Evolutionary conservation across 2,797 vertebrate species (phyloP), one percentile per base, ranked within the genome.

Genomic region (Acanthiza pusilla): DNA sequence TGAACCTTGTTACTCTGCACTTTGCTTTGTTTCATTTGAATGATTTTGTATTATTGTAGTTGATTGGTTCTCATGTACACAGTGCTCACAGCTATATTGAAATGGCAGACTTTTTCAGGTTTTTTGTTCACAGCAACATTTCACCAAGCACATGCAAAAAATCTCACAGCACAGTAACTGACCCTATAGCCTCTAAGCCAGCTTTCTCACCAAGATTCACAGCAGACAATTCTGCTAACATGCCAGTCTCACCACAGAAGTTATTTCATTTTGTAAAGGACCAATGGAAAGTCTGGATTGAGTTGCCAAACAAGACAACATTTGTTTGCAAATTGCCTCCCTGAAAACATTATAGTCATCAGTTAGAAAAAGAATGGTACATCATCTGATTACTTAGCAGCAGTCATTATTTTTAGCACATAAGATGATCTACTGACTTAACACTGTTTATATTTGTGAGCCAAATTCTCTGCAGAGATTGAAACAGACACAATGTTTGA

Each of bases 401-500:
- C 25, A 92, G 29, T 53, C 9, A 1, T 80, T 83, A 88, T 50
- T 88, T 89, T 88, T 81, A 88, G 54, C 48, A 84, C 68, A 66
- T 67, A 79, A 77, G 38, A 91, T 12, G 1, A 86, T 38, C 51
- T 79, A 89, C 12, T 7, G 2, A 50, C 16, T 72, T 77, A 43
- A 54, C 14, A 83, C 32, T 1, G 1, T 75, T 89, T 83, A 38
- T 71, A 90, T 60, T 80, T 89, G 68, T 77, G 43, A 93, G 73
- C 32, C 74, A 89, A 89, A 88, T 86, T 88, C 58, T 95, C 79
- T 78, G 62, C 73, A 81, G 73, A 67, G 71, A 67, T 84, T 47
- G 71, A 91, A 81, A 76, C 5, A 16, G 66, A 76, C 90, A 86
- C 58, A 94, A 42, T 89, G 86, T 89, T 96, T 97, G 92, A 93